These are phyloP conservation scores for Melopsittacus undulatus DNA, from an alignment of 2,797 vertebrate species.

Conservation along the genomic window DNA sequence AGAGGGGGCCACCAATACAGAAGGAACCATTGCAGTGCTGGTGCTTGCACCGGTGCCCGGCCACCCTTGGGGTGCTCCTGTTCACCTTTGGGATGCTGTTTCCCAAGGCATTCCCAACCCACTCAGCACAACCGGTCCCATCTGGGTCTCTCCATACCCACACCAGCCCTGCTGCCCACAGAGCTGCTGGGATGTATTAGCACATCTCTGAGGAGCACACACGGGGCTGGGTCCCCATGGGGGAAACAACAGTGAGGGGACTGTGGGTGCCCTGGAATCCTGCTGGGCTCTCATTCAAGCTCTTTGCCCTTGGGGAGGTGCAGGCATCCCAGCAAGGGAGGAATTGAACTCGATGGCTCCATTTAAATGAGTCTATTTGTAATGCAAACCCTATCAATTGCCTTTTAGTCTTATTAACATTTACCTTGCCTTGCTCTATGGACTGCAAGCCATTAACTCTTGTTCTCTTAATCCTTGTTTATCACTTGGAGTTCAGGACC, in stretches of 20 bases:
- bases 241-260: background rate
- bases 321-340: conserved; percentile 17
- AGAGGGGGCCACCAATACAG: background rate
- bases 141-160: background rate
- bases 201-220: background rate
- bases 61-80: background rate
- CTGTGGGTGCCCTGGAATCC: background rate
- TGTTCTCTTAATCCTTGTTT: background rate
- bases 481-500: background rate
- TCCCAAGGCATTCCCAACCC: background rate
- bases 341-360: conserved; percentile 22
- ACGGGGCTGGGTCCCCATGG: background rate
- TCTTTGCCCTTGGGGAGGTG: background rate
- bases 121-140: accelerated
- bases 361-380: conserved; percentile 44
- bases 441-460: conserved; percentile 9
- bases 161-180: background rate
- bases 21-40: background rate
- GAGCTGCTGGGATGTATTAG: background rate
- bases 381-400: conserved; percentile 46
- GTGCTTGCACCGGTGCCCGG: accelerated
- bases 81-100: background rate
- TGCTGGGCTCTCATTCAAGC: conserved; percentile 48
- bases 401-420: conserved; percentile 29
- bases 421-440: conserved; percentile 15